These are phyloP conservation scores for Syritta pipiens DNA, from an alignment of 2,888 invertebrate genomes.

Conservation along the genomic window DNA sequence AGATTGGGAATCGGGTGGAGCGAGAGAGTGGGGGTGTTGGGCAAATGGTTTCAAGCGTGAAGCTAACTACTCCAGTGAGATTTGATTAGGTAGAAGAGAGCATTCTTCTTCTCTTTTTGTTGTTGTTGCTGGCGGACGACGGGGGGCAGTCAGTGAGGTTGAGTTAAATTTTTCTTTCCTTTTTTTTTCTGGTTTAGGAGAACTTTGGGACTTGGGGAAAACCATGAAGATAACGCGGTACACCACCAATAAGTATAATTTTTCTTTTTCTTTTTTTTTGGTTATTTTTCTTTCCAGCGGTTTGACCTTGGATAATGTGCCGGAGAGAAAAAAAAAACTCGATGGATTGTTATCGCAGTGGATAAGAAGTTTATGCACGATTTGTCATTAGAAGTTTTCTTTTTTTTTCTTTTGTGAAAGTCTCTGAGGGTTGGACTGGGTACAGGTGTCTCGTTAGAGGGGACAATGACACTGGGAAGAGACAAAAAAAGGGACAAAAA, in stretches of 20 bases:
- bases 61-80: conserved; percentile 65
- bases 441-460: too few relatives aligned
- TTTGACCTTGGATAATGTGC: conserved; percentile 41
- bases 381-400: too few relatives aligned
- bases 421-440: too few relatives aligned
- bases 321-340: too few relatives aligned
- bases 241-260: neutral
- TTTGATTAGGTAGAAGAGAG: conserved; percentile 67
- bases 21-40: neutral
- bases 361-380: too few relatives aligned
- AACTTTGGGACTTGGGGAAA: conserved; percentile 26
- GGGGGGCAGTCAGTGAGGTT: too few relatives aligned
- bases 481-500: too few relatives aligned
- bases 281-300: neutral
- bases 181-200: conserved; percentile 31
- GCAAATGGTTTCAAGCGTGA: conserved; percentile 51
- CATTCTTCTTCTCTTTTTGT: neutral
- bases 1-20: conserved; percentile 25
- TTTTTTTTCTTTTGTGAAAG: too few relatives aligned
- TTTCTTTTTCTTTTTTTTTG: too few relatives aligned
- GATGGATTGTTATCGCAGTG: too few relatives aligned
- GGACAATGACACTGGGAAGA: too few relatives aligned
- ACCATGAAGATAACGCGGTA: conserved; percentile 17
- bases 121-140: neutral
- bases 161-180: too few relatives aligned